These are phyloP conservation scores for Ceratoteleas bidentatus DNA, from an alignment of 1,140 invertebrate species.

Conservation along the genomic window DNA sequence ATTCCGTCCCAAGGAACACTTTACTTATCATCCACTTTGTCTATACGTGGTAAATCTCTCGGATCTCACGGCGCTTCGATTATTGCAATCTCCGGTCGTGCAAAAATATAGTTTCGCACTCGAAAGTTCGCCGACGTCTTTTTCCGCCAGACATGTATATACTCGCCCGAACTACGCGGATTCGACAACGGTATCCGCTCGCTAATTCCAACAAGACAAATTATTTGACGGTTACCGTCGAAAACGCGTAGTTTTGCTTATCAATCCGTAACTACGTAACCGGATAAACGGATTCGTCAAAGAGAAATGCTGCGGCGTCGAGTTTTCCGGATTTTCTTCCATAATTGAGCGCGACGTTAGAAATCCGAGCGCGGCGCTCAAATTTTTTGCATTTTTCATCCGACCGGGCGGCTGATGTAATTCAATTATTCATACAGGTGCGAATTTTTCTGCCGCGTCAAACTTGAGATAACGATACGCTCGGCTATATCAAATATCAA, in stretches of 20 bases:
- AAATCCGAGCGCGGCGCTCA: conserved; percentile 8
- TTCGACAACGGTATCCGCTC: background rate
- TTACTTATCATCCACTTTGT: conserved; percentile 43
- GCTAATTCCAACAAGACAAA: conserved; percentile 22
- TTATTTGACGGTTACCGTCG: conserved; percentile 18
- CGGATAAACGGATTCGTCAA: conserved; percentile 10
- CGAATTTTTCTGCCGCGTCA: conserved; percentile 30
- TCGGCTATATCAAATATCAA: conserved; percentile 23
- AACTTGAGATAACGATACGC: conserved; percentile 33
- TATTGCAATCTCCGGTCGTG: conserved; percentile 21
- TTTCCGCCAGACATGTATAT: background rate
- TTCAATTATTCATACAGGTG: conserved; percentile 47
- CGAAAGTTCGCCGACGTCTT: conserved; percentile 20
- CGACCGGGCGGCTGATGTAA: conserved; percentile 15
- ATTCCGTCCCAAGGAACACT: conserved; percentile 26
- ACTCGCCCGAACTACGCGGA: background rate
- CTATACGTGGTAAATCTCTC: conserved; percentile 43
- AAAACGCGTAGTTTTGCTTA: conserved; percentile 41
- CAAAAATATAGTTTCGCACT: conserved; percentile 45
- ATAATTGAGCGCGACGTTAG: background rate
- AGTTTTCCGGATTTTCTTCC: background rate
- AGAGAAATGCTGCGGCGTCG: background rate
- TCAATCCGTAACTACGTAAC: conserved; percentile 8
- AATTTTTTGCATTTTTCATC: conserved; percentile 32
- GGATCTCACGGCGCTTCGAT: conserved; percentile 29